Percentiles rank a stretch among this genome's conserved stretches.
Evolutionary conservation across 2,113 vertebrate genomes (phyloP).

Genomic region (Brachyhypopomus occidentalis): DNA sequence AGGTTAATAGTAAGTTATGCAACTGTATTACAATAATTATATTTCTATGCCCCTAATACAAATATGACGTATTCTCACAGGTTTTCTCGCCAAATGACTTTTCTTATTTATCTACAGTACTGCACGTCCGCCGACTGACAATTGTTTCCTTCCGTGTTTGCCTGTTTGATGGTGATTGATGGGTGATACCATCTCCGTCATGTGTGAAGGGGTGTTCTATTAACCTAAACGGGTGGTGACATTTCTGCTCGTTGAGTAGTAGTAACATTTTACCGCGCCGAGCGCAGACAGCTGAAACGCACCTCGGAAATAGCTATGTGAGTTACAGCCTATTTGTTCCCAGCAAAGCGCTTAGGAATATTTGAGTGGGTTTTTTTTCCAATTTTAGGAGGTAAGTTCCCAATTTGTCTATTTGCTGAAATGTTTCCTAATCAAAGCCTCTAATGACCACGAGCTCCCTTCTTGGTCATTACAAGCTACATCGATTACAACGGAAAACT

Average conservation of each 20-base stretch:
- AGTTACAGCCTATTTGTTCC: not conserved
- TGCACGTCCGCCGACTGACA: too few relatives aligned
- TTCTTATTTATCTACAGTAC: too few relatives aligned
- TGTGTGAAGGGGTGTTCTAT: slow-evolving; percentile 1
- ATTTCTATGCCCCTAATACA: too few relatives aligned
- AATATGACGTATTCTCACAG: too few relatives aligned
- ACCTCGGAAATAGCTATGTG: slow-evolving; percentile 38
- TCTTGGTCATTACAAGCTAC: not conserved
- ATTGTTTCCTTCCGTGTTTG: not conserved
- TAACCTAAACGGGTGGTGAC: not conserved
- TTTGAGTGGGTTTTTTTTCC: slow-evolving; percentile 11
- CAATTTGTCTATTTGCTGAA: not conserved
- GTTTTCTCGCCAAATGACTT: too few relatives aligned
- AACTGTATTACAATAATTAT: too few relatives aligned
- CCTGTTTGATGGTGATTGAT: not conserved
- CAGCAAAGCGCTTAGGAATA: slow-evolving; percentile 16
- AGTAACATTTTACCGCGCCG: not conserved
- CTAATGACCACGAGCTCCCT: not conserved
- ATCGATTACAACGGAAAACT: not conserved
- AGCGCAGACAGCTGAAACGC: not conserved
- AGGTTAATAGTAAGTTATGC: too few relatives aligned
- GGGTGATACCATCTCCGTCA: slow-evolving; percentile 28
- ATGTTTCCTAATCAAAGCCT: not conserved
- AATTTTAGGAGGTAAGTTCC: slow-evolving; percentile 31
- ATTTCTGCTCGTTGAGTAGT: not conserved